These are phyloP conservation scores for Xestobium rufovillosum DNA, from an alignment of 2,888 invertebrate species.

Conservation along the genomic window DNA sequence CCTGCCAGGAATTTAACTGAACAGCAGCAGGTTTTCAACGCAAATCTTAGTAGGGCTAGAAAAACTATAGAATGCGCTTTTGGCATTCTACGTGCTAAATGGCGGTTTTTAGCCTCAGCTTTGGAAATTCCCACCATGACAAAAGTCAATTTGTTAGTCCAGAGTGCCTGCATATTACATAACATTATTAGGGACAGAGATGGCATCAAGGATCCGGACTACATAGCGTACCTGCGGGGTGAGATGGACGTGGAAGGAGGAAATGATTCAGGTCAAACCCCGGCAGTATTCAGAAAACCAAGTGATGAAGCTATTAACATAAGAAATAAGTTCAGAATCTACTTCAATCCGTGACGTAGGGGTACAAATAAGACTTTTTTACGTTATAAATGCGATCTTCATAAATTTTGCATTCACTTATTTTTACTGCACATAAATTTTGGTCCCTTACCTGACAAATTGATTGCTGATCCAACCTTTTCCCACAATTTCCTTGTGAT, in stretches of 20 bases:
- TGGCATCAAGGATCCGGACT: constrained; percentile 1
- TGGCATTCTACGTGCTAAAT: constrained; percentile 17
- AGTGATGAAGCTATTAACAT: background rate
- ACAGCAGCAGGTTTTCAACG: background rate
- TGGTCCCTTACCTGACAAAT: no score
- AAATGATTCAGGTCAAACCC: background rate
- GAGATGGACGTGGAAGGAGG: background rate
- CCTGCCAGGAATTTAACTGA: background rate
- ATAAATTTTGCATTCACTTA: no score
- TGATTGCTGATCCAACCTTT: no score
- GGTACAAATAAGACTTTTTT: no score
- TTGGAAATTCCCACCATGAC: constrained; percentile 11
- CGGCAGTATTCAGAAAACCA: background rate
- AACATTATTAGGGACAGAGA: constrained; percentile 1
- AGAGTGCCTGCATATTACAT: constrained; percentile 7
- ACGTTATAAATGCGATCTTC: no score
- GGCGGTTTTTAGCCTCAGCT: constrained; percentile 16
- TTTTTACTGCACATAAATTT: no score
- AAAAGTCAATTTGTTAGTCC: background rate
- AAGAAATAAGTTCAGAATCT: constrained; percentile 2
- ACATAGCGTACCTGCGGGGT: background rate
- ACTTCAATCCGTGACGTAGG: background rate
- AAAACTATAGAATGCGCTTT: constrained; percentile 14
- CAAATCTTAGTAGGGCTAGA: constrained; percentile 1
- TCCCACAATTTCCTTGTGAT: no score